Evolutionary conservation across 2,113 vertebrate species (phyloP).

Genomic region (Gadus chalcogrammus): DNA sequence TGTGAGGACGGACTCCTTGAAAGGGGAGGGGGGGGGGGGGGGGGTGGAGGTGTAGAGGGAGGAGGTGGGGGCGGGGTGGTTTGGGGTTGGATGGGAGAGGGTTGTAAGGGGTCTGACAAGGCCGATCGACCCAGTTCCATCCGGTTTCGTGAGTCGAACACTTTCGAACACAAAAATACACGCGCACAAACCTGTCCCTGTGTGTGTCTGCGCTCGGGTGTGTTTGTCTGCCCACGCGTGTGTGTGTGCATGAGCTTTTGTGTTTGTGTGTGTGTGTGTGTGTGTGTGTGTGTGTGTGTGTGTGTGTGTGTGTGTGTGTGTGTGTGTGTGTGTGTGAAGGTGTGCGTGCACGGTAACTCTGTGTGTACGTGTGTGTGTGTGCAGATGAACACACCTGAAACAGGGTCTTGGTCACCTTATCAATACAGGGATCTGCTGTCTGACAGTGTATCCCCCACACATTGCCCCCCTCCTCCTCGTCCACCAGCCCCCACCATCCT

Average conservation of each 20-base stretch:
- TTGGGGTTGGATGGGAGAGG: too few relatives aligned
- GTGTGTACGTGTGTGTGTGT: background rate
- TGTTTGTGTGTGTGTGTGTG: slow-evolving; percentile 11
- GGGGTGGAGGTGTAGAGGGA: background rate
- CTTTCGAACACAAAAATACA: too few relatives aligned
- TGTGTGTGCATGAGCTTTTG: background rate
- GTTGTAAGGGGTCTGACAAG: too few relatives aligned
- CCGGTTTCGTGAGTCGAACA: too few relatives aligned
- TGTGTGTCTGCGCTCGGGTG: background rate
- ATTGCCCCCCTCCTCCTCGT: slow-evolving; percentile 37
- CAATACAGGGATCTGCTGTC: slow-evolving; percentile 68
- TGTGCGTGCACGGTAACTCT: background rate
- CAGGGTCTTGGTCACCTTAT: slow-evolving; percentile 64
- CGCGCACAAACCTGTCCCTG: too few relatives aligned
- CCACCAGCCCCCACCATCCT: slow-evolving; percentile 13
- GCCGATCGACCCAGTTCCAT: too few relatives aligned
- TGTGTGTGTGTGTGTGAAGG: background rate
- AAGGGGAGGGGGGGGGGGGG: background rate
- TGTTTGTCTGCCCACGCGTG: background rate
- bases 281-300: background rate
- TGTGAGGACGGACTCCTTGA: slow-evolving; percentile 46
- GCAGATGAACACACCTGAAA: slow-evolving; percentile 58
- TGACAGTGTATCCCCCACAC: slow-evolving; percentile 38
- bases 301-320: background rate
- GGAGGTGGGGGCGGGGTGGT: too few relatives aligned